phyloP scores from a whole-genome alignment of 1,140 invertebrate genomes.

The Microplitis demolitor region DNA sequence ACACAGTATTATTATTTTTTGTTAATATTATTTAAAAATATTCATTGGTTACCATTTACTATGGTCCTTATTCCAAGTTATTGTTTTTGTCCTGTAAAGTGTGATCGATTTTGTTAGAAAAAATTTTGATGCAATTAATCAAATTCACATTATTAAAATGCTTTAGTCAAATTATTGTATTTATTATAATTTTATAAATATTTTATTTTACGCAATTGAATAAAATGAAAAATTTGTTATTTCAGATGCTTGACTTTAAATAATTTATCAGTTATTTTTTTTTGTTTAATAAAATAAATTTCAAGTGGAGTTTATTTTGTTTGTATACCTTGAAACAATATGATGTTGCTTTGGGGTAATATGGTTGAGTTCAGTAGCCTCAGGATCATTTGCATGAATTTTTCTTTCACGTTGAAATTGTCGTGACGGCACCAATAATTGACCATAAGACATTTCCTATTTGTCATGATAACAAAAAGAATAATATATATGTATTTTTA shows the following conservation, averaged over 20 bases:
- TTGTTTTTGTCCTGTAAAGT: conserved; percentile 81
- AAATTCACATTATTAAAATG: conserved; percentile 3
- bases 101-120: conserved; percentile 32
- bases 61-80: conserved; percentile 81
- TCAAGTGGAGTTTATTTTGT: conserved; percentile 28
- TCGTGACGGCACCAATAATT: conserved; percentile 78
- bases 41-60: conserved; percentile 69
- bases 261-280: conserved; percentile 14
- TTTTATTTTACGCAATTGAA: background rate
- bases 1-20: background rate
- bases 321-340: conserved; percentile 69
- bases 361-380: conserved; percentile 61
- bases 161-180: conserved; percentile 22
- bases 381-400: conserved; percentile 62
- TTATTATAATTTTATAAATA: background rate
- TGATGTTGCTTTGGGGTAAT: conserved; percentile 62
- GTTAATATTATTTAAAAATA: background rate
- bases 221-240: too few species aligned
- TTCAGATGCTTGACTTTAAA: conserved; percentile 6
- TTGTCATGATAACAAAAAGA: conserved; percentile 28
- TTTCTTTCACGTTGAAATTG: conserved; percentile 60
- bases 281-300: conserved; percentile 5
- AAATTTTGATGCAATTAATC: conserved; percentile 35
- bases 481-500: background rate
- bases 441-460: conserved; percentile 83